Evolutionary conservation across 2,888 invertebrate species (phyloP).

Genomic region (Synanthedon formicaeformis): DNA sequence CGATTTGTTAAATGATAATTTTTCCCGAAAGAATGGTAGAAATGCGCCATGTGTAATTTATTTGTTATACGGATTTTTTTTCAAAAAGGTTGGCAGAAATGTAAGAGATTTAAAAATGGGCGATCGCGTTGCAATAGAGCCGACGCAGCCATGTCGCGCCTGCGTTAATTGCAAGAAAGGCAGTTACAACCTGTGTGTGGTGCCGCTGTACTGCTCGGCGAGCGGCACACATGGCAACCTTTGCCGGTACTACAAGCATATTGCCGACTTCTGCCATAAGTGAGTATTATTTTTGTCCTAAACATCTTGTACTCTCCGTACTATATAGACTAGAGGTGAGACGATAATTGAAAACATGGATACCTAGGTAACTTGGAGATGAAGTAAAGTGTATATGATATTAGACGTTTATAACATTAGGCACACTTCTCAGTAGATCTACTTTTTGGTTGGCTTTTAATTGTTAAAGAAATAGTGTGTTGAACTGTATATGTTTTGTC

Average conservation of each 20-base stretch:
- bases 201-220: conserved; percentile 90
- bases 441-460: too few species aligned
- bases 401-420: too few species aligned
- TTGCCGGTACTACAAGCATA: conserved; percentile 85
- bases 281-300: conserved; percentile 29
- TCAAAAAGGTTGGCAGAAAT: conserved; percentile 43
- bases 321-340: too few species aligned
- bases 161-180: conserved; percentile 88
- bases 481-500: too few species aligned
- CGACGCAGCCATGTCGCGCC: conserved; percentile 86
- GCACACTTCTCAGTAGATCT: too few species aligned
- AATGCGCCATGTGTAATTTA: conserved; percentile 32
- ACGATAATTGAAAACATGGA: too few species aligned
- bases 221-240: conserved; percentile 89
- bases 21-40: conserved; percentile 28
- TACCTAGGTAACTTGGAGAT: too few species aligned
- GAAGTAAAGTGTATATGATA: too few species aligned
- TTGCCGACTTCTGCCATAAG: conserved; percentile 90
- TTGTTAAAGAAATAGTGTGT: too few species aligned
- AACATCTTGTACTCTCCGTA: too few species aligned
- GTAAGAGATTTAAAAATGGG: conserved; percentile 77
- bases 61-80: background rate
- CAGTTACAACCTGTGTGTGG: conserved; percentile 87
- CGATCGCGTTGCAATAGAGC: conserved; percentile 93
- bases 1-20: too few species aligned